Evolutionary conservation across 1,140 invertebrate species (phyloP).

Genomic region (Orussus abietinus): DNA sequence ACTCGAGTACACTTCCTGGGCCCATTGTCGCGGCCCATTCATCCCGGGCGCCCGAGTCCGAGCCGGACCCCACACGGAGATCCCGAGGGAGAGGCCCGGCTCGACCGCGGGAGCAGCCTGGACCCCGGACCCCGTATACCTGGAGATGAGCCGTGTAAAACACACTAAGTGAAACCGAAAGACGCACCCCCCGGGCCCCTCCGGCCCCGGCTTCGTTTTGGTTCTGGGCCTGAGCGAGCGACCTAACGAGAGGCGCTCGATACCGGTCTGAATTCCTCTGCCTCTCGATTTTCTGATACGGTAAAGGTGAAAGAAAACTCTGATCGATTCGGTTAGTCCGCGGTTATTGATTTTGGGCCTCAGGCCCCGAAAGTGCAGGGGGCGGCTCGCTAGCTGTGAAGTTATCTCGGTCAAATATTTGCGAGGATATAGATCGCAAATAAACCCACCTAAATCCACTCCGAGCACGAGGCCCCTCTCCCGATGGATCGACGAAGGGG

Average conservation of each 20-base stretch:
- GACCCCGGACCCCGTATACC: conserved; percentile 23
- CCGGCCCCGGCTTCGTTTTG: neutral
- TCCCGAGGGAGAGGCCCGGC: conserved; percentile 25
- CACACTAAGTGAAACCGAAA: conserved; percentile 35
- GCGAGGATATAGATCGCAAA: conserved; percentile 6
- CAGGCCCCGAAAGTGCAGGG: too few species aligned
- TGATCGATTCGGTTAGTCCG: neutral
- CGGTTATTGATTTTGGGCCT: too few species aligned
- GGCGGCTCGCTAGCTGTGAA: conserved; percentile 24
- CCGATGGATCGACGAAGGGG: conserved; percentile 45
- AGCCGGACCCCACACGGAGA: conserved; percentile 43
- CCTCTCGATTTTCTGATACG: neutral
- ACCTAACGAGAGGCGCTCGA: too few species aligned
- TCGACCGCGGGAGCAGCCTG: too few species aligned
- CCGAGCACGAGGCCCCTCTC: conserved; percentile 40
- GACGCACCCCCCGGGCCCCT: conserved; percentile 14
- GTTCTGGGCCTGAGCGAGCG: too few species aligned
- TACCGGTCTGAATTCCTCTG: conserved; percentile 1
- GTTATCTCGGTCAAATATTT: conserved; percentile 35
- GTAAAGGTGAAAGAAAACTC: neutral
- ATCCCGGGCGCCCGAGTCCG: conserved; percentile 28
- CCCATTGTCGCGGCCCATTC: conserved; percentile 40
- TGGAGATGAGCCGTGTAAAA: conserved; percentile 31
- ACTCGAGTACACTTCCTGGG: conserved; percentile 45
- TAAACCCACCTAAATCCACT: conserved; percentile 21